Base-by-base conservation (phyloP, 2,888 invertebrate species). In the Asteroscopus sphinx region DNA sequence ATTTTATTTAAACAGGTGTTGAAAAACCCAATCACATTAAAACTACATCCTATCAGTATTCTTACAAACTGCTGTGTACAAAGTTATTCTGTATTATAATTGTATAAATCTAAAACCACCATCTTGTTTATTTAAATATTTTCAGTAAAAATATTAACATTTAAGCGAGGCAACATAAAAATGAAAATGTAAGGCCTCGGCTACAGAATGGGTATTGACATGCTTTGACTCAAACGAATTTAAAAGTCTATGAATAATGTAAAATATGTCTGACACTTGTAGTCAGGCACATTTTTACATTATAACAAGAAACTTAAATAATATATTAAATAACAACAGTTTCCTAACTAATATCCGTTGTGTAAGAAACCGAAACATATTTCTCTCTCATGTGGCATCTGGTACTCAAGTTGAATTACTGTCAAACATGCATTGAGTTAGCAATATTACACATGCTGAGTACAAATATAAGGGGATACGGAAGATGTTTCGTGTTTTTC, bases 211-310 rank as follows among this genome's bases (percentile, higher is more conserved):
- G 65, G 32, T 69, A 65, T 64, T 65, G 65, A 65, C 65, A 69
- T 70, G 48, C 44, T 69, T 69, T 64, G 65, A 55, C 65, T 41
- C 55, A 64, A 69, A 69, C 32, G 64, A 65, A 65, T 69, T 69
- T 69, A 48, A 69, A 64, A 65, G 39, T 63, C 69, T 64, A 65
- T 69, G 65, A 70, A 70, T 65, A 66, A 66, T 70, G 46, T 56
- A 70, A 70, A 70, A 47, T 65, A 66, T 56, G 37, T 32, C 64
- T 41, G 36, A 40, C 42, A 63, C 41, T 64, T 63, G 35, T 47
- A 63, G 37, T 17, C 57, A 32, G 36, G 36, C 70, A 28, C 28
- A 41, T 49, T 64, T 55, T 48, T 26, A 48, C 30, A 44, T 52
- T 62, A 41, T 51, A 40, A 16, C 48, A 44, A 48, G 26, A 39